phyloP scores from a whole-genome alignment of 1,140 invertebrate species.

The Camponotus vicinus region DNA sequence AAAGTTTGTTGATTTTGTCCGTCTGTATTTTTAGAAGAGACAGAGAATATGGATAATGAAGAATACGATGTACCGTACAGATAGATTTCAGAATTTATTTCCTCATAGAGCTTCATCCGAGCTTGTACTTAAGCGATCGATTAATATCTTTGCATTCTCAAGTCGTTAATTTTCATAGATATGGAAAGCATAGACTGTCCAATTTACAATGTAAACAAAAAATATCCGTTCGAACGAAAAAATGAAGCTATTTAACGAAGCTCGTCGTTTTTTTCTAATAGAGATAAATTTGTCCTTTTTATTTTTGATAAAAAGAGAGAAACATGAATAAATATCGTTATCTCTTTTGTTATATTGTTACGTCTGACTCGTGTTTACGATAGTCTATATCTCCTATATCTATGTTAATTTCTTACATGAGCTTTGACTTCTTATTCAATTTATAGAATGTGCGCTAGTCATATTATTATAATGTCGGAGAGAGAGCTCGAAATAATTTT shows the following conservation, averaged over 20 bases:
- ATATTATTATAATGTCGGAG: not conserved
- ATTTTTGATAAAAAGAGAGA: no score
- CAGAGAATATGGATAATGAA: not conserved
- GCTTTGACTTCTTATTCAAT: not conserved
- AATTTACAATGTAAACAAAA: no score
- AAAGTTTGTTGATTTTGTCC: slow-evolving; percentile 6
- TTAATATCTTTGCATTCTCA: no score
- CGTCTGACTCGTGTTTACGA: no score
- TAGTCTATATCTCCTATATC: not conserved
- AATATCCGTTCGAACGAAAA: no score
- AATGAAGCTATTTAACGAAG: no score
- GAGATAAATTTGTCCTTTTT: no score
- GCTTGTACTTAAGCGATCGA: slow-evolving; percentile 36
- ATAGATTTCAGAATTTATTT: slow-evolving; percentile 10
- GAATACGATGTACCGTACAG: not conserved
- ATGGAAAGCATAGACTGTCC: no score
- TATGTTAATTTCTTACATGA: slow-evolving; percentile 3
- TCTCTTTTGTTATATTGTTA: no score
- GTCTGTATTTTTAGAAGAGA: slow-evolving; percentile 26
- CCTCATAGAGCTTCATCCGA: slow-evolving; percentile 13
- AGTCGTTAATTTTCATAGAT: no score
- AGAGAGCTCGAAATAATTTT: slow-evolving; percentile 36
- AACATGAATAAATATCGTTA: no score
- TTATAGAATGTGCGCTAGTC: slow-evolving; percentile 7
- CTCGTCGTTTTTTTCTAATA: no score